Percentiles rank a stretch among this genome's conserved stretches.
These are phyloP conservation scores for Papilio dardanus DNA, from an alignment of 1,140 invertebrate genomes.

Conservation along the genomic window DNA sequence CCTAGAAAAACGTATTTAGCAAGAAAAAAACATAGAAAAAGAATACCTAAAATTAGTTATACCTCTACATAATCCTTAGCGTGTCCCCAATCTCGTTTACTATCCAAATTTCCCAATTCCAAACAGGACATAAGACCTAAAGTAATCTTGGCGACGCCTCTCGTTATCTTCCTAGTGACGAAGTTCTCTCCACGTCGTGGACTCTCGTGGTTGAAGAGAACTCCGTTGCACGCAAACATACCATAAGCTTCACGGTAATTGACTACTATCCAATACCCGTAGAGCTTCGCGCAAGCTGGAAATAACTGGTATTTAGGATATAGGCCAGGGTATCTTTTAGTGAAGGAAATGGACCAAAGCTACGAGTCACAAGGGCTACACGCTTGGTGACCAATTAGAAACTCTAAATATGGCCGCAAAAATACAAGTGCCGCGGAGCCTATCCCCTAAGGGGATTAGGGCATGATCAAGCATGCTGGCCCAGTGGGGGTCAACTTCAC, in stretches of 20 bases:
- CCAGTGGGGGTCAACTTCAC: too few species aligned
- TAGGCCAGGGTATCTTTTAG: too few species aligned
- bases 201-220: conserved; percentile 99
- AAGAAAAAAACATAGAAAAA: neutral
- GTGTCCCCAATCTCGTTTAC: conserved; percentile 99
- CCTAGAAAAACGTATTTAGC: neutral
- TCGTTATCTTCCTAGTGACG: conserved; percentile 99
- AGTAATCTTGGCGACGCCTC: conserved; percentile 97
- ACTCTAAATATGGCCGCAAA: too few species aligned
- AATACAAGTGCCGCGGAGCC: too few species aligned
- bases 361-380: too few species aligned
- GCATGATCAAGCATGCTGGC: too few species aligned
- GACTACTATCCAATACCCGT: conserved; percentile 99
- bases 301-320: too few species aligned
- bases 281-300: conserved; percentile 98
- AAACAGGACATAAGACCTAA: conserved; percentile 93
- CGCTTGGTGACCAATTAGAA: too few species aligned
- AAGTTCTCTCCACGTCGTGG: conserved; percentile 99
- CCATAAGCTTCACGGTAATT: conserved; percentile 99
- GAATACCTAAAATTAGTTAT: neutral
- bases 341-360: too few species aligned
- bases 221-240: conserved; percentile 99
- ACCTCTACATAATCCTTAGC: conserved; percentile 99
- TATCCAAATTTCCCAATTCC: conserved; percentile 98
- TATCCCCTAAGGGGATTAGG: too few species aligned